Evolutionary conservation across 2,888 invertebrate genomes (phyloP), one percentile per base, ranked within the genome.

Genomic region (Caenorhabditis angaria): DNA sequence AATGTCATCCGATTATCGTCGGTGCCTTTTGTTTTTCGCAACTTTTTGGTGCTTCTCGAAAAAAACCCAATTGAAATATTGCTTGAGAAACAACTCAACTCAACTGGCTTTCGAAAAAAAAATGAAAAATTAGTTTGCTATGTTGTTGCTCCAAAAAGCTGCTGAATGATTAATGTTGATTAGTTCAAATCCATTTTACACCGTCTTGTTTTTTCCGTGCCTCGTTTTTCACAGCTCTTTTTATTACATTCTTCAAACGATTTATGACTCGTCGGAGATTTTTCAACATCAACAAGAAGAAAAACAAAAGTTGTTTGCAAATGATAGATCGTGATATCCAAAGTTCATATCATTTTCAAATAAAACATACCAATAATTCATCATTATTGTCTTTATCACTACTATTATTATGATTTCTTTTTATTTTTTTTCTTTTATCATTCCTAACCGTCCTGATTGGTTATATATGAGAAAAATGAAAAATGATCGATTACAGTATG

Each of bases 1-100:
- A 56, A 56, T 56, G 55, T 32, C 55, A 32, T 32, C 55, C 41
- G 25, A 32, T 32, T 18, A 56, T 56, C 55, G 55, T 29, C 55
- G 55, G 55, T 32, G 12, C 55, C 41, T 41, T 41, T 41, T 41
- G 41, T 32, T 56, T 56, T 56, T 56, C 55, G 55, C 55, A 56
- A 56, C 55, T 56, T 56, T 56, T n/a, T n/a, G n/a, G n/a, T n/a
- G n/a, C n/a, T n/a, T 29, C 32, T 32, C 27, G 18, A 41, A 41
- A 41, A 41, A 5, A 10, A 32, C 32, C 6, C 32, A 14, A 41
- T 35, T 24, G 24, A 50, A 50, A 50, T 50, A 50, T 50, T 8
- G 50, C 22, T 24, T 50, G 6, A 22, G 10, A 18, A 50, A 8
- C 5, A 50, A 24, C 24, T 6, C 5, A 24, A 50, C 50, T 20